These are phyloP conservation scores for Myocastor coypus DNA, from an alignment of 2,113 vertebrate species.

Conservation along the genomic window DNA sequence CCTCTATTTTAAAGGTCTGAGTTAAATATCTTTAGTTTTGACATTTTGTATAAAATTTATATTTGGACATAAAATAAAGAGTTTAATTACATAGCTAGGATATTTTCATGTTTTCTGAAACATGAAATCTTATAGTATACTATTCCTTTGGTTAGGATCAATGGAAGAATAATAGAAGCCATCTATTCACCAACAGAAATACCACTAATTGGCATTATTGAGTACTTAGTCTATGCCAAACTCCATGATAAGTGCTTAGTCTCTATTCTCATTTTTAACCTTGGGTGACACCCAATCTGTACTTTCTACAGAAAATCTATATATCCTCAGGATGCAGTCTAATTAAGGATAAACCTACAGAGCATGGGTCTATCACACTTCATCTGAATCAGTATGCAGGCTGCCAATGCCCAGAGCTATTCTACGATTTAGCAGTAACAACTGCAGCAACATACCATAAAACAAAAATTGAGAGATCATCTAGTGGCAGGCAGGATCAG, in stretches of 20 bases:
- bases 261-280: constrained; percentile 55
- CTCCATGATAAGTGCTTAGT: constrained; percentile 7
- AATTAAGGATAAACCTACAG: constrained; percentile 49
- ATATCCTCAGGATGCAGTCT: constrained; percentile 33
- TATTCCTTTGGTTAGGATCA: neutral
- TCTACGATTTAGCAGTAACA: neutral
- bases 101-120: neutral
- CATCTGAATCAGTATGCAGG: neutral
- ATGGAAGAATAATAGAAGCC: neutral
- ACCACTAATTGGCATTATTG: constrained; percentile 21
- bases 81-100: neutral
- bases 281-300: constrained; percentile 47
- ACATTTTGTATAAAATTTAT: constrained; percentile 7
- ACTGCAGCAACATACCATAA: neutral
- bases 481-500: neutral
- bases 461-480: neutral
- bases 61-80: neutral
- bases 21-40: neutral
- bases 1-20: neutral
- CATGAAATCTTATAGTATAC: neutral
- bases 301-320: constrained; percentile 60
- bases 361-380: neutral
- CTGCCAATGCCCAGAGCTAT: neutral
- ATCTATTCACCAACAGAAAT: constrained; percentile 1
- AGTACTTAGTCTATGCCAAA: neutral